phyloP scores from a whole-genome alignment of 2,113 vertebrate species.

The Xyliphius kryptos region DNA sequence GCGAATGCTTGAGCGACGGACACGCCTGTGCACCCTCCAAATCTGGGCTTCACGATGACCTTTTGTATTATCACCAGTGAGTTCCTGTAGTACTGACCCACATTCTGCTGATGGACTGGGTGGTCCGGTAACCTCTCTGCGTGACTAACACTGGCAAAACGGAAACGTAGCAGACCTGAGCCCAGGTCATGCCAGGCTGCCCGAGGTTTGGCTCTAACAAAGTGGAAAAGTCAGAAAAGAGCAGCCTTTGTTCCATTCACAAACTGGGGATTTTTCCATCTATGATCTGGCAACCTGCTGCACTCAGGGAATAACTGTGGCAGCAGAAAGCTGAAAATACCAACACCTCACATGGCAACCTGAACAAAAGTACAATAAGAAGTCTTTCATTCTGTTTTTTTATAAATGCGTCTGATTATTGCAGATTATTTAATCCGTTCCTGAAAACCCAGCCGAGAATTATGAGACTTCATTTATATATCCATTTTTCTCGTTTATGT shows the following conservation, averaged over 20 bases:
- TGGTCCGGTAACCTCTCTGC: constrained; percentile 15
- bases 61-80: neutral
- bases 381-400: too few species aligned
- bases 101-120: constrained; percentile 9
- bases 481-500: too few species aligned
- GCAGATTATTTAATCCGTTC: too few species aligned
- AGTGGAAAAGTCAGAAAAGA: constrained; percentile 35
- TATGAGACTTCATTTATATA: too few species aligned
- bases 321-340: constrained; percentile 11
- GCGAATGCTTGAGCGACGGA: neutral
- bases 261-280: constrained; percentile 4
- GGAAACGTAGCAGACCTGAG: constrained; percentile 25
- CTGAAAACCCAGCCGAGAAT: too few species aligned
- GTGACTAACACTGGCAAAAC: constrained; percentile 22
- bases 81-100: neutral
- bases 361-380: too few species aligned
- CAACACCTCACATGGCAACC: too few species aligned
- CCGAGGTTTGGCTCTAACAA: constrained; percentile 31
- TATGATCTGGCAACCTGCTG: constrained; percentile 25
- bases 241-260: constrained; percentile 35
- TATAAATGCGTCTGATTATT: too few species aligned
- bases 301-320: constrained; percentile 1
- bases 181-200: constrained; percentile 23
- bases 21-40: too few species aligned
- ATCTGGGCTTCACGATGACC: neutral